These are phyloP conservation scores for Conomelus anceps DNA, from an alignment of 2,888 invertebrate species.

Conservation along the genomic window DNA sequence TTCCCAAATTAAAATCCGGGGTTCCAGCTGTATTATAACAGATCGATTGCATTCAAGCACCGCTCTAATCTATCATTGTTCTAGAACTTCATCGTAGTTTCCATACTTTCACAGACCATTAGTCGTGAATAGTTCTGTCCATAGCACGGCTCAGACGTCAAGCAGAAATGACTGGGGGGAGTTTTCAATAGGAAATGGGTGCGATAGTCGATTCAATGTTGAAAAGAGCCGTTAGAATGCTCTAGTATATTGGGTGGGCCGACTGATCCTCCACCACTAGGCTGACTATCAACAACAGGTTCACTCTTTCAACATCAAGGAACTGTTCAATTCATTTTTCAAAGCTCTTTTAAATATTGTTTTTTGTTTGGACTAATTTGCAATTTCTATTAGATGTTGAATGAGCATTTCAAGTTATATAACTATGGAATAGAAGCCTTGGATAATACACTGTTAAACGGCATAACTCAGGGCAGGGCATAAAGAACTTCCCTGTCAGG, in stretches of 20 bases:
- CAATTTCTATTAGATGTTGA: too few species aligned
- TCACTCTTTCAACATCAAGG: too few species aligned
- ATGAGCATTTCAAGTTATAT: too few species aligned
- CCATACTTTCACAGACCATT: not conserved
- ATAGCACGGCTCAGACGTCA: not conserved
- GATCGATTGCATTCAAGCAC: not conserved
- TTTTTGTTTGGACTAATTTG: too few species aligned
- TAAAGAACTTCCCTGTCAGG: too few species aligned
- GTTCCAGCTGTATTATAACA: not conserved
- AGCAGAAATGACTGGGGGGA: not conserved
- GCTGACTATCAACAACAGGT: not conserved
- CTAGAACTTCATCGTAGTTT: not conserved
- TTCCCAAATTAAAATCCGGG: too few species aligned
- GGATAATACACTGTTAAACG: too few species aligned
- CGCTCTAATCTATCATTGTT: not conserved
- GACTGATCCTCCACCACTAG: not conserved
- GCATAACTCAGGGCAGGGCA: too few species aligned
- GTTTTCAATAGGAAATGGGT: not conserved
- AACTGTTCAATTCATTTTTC: too few species aligned
- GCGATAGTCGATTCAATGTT: not conserved
- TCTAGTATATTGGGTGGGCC: not conserved
- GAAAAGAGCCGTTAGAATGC: not conserved
- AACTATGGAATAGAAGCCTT: too few species aligned
- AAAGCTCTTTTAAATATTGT: too few species aligned
- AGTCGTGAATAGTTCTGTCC: not conserved